Conservation (phyloP, 1,140 invertebrate genomes). For the Lepidurus apus region DNA sequence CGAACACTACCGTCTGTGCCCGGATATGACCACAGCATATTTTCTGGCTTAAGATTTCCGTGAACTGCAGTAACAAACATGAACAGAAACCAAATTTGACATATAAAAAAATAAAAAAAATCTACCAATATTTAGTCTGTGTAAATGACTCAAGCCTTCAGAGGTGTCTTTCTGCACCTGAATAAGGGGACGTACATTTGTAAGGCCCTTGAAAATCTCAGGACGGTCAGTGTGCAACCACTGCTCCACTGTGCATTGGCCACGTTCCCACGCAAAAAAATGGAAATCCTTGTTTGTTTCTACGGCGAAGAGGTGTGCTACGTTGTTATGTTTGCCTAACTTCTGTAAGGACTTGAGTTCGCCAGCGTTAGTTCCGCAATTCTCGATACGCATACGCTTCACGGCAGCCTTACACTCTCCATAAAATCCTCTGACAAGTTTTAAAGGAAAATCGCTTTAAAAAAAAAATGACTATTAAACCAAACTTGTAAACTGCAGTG, state of each 20-base stretch:
- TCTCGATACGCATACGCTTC: constrained; percentile 88
- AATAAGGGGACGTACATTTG: constrained; percentile 54
- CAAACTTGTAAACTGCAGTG: too few relatives aligned
- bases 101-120: too few relatives aligned
- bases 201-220: constrained; percentile 55
- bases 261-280: constrained; percentile 95
- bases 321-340: constrained; percentile 90
- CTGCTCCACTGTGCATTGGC: constrained; percentile 85
- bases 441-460: too few relatives aligned
- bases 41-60: constrained; percentile 96
- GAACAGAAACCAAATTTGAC: constrained; percentile 25
- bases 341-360: constrained; percentile 92
- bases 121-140: constrained; percentile 80
- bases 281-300: constrained; percentile 73
- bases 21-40: constrained; percentile 83
- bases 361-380: constrained; percentile 90
- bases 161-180: constrained; percentile 79
- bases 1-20: constrained; percentile 63
- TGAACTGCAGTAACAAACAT: constrained; percentile 63
- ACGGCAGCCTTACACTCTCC: constrained; percentile 90
- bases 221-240: constrained; percentile 65
- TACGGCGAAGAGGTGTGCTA: constrained; percentile 83
- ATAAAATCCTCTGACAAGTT: constrained; percentile 66
- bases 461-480: too few relatives aligned
- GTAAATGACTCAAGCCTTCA: constrained; percentile 84